A percentile compares a stretch with the other conserved stretches of the same genome.
phyloP scores from a whole-genome alignment of 2,113 vertebrate genomes.

The Barbus barbus region DNA sequence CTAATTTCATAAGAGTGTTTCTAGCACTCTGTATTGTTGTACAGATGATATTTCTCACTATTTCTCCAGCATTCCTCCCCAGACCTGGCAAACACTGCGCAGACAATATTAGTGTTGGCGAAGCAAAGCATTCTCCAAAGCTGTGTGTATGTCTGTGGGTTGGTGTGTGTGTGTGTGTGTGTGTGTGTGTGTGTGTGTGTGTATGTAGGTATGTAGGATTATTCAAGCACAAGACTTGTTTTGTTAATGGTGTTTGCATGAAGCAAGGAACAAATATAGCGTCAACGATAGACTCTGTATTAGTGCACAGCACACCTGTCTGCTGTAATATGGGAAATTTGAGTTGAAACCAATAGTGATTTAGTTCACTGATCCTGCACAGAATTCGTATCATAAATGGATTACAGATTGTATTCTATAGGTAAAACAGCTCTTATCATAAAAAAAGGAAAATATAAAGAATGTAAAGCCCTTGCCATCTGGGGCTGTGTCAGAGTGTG shows the following conservation, averaged over 20 bases:
- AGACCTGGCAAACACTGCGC: constrained; percentile 53
- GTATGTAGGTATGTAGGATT: not conserved
- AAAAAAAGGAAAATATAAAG: not conserved
- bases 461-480: not conserved
- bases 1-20: constrained; percentile 51
- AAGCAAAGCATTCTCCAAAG: not conserved
- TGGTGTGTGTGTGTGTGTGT: not conserved
- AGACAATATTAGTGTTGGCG: constrained; percentile 39
- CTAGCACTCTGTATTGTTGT: constrained; percentile 30
- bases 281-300: not conserved
- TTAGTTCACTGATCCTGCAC: not conserved
- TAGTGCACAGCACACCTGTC: not conserved
- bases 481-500: not conserved
- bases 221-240: constrained; percentile 3
- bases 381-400: constrained; percentile 2
- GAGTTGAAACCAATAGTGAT: not conserved
- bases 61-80: constrained; percentile 49
- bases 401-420: constrained; percentile 5
- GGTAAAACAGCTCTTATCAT: not conserved
- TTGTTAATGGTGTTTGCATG: not conserved
- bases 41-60: constrained; percentile 30
- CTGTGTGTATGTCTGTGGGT: not conserved
- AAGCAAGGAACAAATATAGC: not conserved
- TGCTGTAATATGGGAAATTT: not conserved
- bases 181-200: not conserved